phyloP scores from a whole-genome alignment of 2,113 vertebrate species.

The Heptranchias perlo region DNA sequence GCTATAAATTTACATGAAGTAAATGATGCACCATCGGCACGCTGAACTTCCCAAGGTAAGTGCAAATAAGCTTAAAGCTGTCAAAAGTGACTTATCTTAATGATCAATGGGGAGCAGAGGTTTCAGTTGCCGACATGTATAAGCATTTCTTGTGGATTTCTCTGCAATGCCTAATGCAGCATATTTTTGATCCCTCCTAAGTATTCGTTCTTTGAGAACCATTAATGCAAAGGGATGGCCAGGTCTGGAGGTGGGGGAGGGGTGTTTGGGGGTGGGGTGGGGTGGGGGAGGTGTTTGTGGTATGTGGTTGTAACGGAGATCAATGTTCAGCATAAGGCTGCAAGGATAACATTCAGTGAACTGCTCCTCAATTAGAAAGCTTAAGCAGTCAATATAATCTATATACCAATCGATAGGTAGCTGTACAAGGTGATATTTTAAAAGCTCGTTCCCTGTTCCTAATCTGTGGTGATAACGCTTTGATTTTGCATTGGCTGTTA shows the following conservation, averaged over 20 bases:
- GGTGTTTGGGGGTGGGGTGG: no score
- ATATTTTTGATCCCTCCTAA: neutral
- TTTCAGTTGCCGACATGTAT: neutral
- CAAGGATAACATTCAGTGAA: neutral
- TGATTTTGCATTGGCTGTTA: neutral
- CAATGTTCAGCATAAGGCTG: neutral
- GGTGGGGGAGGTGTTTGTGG: neutral
- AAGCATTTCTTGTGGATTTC: neutral
- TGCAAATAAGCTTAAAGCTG: neutral
- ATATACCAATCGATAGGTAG: neutral
- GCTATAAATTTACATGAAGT: constrained; percentile 31
- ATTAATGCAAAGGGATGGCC: neutral
- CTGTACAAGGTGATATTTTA: neutral
- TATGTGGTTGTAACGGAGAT: neutral
- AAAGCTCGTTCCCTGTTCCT: neutral
- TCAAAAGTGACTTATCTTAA: constrained; percentile 12
- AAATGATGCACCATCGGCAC: neutral
- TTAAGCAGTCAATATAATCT: neutral
- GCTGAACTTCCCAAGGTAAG: constrained; percentile 18
- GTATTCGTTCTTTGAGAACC: neutral
- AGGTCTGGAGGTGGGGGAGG: neutral
- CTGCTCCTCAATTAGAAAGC: neutral
- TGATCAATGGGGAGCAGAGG: neutral
- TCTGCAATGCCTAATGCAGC: neutral
- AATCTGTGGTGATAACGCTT: neutral